Conservation (phyloP, 2,113 vertebrate genomes). For the Antechinus flavipes region DNA sequence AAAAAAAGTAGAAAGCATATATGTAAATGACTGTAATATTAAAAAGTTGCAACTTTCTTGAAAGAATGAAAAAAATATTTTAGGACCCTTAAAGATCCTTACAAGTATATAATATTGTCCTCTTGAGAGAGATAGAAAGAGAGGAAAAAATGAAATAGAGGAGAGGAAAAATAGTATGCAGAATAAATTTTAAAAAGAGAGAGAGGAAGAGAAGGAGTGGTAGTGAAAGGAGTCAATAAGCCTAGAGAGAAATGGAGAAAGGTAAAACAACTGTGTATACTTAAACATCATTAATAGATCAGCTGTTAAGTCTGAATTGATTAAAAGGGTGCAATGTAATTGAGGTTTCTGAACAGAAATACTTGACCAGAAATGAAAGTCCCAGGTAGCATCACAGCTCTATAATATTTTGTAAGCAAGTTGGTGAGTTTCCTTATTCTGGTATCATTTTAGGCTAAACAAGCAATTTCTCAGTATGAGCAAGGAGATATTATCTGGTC, state of each 20-base stretch:
- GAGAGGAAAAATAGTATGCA: background rate
- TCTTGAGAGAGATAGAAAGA: constrained; percentile 10
- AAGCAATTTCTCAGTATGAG: background rate
- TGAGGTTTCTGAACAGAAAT: background rate
- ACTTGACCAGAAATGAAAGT: constrained; percentile 2
- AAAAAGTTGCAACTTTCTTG: background rate
- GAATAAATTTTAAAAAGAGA: background rate
- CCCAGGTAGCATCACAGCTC: background rate
- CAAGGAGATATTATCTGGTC: background rate
- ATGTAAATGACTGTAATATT: background rate
- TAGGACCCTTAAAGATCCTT: background rate
- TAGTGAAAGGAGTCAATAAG: background rate
- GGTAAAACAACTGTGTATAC: background rate
- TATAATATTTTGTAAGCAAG: constrained; percentile 22
- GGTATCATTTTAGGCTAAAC: background rate
- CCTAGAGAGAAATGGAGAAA: background rate
- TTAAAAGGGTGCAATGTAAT: constrained; percentile 23
- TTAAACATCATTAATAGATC: background rate
- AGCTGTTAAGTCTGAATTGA: background rate
- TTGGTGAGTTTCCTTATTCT: background rate
- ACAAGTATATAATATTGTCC: background rate
- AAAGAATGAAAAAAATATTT: background rate
- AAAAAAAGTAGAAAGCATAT: background rate
- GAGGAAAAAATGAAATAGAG: background rate
- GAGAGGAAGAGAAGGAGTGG: background rate